Evolutionary conservation across 2,888 invertebrate genomes (phyloP), one percentile per base, ranked within the genome.

Genomic region (Ecliptopera silaceata): DNA sequence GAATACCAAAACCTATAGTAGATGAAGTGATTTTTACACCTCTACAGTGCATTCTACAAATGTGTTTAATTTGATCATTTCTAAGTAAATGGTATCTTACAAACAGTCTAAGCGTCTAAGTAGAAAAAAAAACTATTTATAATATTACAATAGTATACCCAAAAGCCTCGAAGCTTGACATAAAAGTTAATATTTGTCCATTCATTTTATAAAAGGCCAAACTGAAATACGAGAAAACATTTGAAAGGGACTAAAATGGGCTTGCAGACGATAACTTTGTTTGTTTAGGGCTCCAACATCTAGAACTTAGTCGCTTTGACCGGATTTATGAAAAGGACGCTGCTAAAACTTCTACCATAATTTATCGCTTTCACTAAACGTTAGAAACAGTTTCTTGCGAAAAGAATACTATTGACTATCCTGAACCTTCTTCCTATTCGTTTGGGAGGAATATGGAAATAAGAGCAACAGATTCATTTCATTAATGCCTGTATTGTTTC

Each of bases 221-320:
- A 29, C 41, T 55, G 29, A 47, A 38, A 47, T 48, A 39, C 15
- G 38, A 51, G 42, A 59, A 50, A 48, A 53, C 44, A 48, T 56
- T 34, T 10, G 17, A 20, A 56, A 58, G 43, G 49, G 44, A 29
- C 53, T 42, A 13, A 50, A 48, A 34, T 3, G 44, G 54, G 51
- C 56, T 59, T 54, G 51, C 56, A 61, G 59, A 51, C 56, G 47
- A 56, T 49, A 59, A 56, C 59, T 63, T 59, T 59, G 65, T 63
- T 58, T 61, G 56, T 60, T 53, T 56, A 51, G 56, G 52, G 38
- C 52, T 48, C 46, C 47, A 58, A 61, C 57, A 48, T 57, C 56
- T 58, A 60, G 44, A 59, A 61, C 42, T 62, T 59, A 55, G 41
- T 57, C 50, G 49, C 42, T 62, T 59, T 47, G 34, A 10, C 26